These are phyloP conservation scores for Corythoichthys intestinalis DNA, from an alignment of 2,113 vertebrate species.

Conservation along the genomic window DNA sequence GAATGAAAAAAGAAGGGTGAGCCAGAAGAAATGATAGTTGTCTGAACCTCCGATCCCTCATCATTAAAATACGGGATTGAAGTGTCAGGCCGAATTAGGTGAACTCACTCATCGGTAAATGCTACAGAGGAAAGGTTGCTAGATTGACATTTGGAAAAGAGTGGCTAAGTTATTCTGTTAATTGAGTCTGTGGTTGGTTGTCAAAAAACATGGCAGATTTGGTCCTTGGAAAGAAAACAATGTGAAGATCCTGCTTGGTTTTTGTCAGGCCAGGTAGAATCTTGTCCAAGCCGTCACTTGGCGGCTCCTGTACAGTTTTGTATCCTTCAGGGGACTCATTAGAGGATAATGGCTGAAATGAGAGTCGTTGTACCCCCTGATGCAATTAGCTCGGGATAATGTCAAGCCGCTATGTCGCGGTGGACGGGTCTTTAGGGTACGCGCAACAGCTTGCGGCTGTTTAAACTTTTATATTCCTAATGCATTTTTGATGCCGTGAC, in stretches of 20 bases:
- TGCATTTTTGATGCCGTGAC: constrained; percentile 44
- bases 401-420: constrained; percentile 1
- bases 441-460: constrained; percentile 34
- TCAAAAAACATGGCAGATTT: constrained; percentile 45
- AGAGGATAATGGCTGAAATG: constrained; percentile 38
- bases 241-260: constrained; percentile 39
- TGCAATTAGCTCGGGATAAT: constrained; percentile 27
- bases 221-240: constrained; percentile 25
- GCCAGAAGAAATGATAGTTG: constrained; percentile 41
- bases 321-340: constrained; percentile 30
- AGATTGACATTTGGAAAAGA: constrained; percentile 66
- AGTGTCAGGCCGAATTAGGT: constrained; percentile 64
- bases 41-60: constrained; percentile 56
- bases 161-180: constrained; percentile 53
- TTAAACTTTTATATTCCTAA: constrained; percentile 48
- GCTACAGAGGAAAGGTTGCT: constrained; percentile 65
- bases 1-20: not conserved
- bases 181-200: constrained; percentile 56
- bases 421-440: constrained; percentile 24
- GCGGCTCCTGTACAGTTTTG: constrained; percentile 12
- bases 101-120: constrained; percentile 67
- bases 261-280: constrained; percentile 41
- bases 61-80: constrained; percentile 53
- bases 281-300: constrained; percentile 13
- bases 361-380: constrained; percentile 17